Base-by-base conservation (phyloP, 1,140 invertebrate genomes). In the Drosophila ironensis region DNA sequence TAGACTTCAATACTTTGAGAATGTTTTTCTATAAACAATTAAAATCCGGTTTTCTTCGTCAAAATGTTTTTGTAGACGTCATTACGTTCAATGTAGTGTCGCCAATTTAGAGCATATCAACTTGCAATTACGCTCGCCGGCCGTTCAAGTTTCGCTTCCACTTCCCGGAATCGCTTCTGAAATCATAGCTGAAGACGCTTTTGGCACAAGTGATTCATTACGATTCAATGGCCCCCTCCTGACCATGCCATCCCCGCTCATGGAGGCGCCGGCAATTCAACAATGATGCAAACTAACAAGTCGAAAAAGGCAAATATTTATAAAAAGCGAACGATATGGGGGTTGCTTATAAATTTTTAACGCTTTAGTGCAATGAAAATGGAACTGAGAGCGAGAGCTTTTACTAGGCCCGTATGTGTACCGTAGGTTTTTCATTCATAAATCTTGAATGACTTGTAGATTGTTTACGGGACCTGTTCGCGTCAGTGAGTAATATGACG, bases 91-190 rank as follows among this genome's bases (percentile, higher is more conserved):
- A n/a, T n/a, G n/a, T n/a, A n/a, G n/a, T n/a, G n/a, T n/a, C n/a
- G 8, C 25, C 59, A 8, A 48, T 63, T 40, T 40, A 14, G 20
- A 28, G 52, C 50, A 56, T 56, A 68, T 38, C 27, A 27, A 14
- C 17, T 27, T 42, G 41, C 74, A 68, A 86, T 74, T 84, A 72
- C 77, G 57, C 47, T 61, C 2, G 66, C 35, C 44, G 64, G 38
- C 51, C 74, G 74, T 67, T 67, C 52, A 66, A 86, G 71, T 80
- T 86, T 28, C 57, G 57, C 46, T 9, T 24, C 17, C 4, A 7
- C 44, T 86, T 86, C 80, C 81, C 24, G 73, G 80, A 86, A 86
- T 46, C 33, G 28, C 42, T 68, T 69, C 56, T 86, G 80, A 86
- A 72, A 80, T 86, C 80, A 86, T 86, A 82, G 76, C 46, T 27